Evolutionary conservation across 1,140 invertebrate species (phyloP).

Genomic region (Pentalonia nigronervosa): DNA sequence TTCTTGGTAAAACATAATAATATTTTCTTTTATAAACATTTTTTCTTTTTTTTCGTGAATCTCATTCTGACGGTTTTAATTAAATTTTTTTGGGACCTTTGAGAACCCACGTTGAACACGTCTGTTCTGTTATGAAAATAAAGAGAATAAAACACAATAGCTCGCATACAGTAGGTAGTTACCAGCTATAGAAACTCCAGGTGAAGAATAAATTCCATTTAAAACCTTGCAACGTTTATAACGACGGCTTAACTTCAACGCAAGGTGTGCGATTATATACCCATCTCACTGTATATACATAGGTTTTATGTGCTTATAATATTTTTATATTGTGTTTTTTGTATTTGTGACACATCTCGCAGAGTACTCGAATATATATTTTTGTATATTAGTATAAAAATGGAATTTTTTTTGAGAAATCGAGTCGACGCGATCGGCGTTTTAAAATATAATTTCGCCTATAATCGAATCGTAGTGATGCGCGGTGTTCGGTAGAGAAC

Average conservation of each 20-base stretch:
- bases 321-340: background rate
- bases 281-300: background rate
- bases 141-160: constrained; percentile 6
- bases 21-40: background rate
- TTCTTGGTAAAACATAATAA: background rate
- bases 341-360: background rate
- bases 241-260: constrained; percentile 4
- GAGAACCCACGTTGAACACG: background rate
- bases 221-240: constrained; percentile 24
- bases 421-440: background rate
- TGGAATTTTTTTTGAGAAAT: background rate
- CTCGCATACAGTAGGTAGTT: background rate
- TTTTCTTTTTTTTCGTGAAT: background rate
- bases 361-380: background rate
- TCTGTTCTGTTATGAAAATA: background rate
- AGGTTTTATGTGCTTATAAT: background rate
- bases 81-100: background rate
- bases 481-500: too few relatives aligned
- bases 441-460: background rate
- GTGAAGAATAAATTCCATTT: constrained; percentile 28
- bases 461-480: background rate
- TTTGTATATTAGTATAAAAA: background rate
- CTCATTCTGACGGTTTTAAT: background rate
- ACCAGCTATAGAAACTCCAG: constrained; percentile 18
- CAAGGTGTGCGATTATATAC: constrained; percentile 29